Evolutionary conservation across 35 echinoderm and acorn worm genomes (phyloP), one percentile per base, ranked within the genome.

Genomic region (Apostichopus californicus): DNA sequence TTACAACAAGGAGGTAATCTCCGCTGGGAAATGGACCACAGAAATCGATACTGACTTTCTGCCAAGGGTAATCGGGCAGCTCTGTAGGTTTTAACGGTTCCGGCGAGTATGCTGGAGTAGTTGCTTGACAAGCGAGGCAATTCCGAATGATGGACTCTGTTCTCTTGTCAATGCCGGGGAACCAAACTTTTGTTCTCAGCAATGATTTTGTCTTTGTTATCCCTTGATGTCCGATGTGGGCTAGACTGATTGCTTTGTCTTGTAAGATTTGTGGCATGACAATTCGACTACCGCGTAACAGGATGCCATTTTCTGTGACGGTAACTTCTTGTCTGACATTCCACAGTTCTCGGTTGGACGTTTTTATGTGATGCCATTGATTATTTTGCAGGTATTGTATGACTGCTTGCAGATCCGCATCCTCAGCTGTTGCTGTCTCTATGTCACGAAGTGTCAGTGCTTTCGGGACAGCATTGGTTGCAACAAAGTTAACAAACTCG

Each of bases 31-130:
- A 93, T 11, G 92, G 92, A 68, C 86, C 28, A 56, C 80, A 86
- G 54, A 93, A 97, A 53, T 95, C 95, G 18, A 95, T 77, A 57
- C 95, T 94, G 15, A 97, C 75, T 90, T 94, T 80, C 13, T 61
- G 55, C 94, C 91, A 93, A 21, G 81, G 91, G 26, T 57, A 24
- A 46, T 90, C 60, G 5, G 87, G 92, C 53, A 93, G 25, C 25
- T 8, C 3, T 15, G 85, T 52, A 86, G 94, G 94, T 12, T 18
- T 73, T 5, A 97, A n/a, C 56, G 93, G 94, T 87, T 80, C 22
- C 4, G 5, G 28, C 15, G 66, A 17, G 5, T 17, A 22, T 7
- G 18, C 6, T 6, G 8, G 21, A 14, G 57, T 85, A 79, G 54
- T 66, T 9, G 63, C 78, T 54, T 82, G 15, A 84, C 92, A 93